A percentile compares a stretch with the other conserved stretches of the same genome.
phyloP scores from a whole-genome alignment of 2,797 vertebrate genomes.

The Pseudomugil gertrudae region DNA sequence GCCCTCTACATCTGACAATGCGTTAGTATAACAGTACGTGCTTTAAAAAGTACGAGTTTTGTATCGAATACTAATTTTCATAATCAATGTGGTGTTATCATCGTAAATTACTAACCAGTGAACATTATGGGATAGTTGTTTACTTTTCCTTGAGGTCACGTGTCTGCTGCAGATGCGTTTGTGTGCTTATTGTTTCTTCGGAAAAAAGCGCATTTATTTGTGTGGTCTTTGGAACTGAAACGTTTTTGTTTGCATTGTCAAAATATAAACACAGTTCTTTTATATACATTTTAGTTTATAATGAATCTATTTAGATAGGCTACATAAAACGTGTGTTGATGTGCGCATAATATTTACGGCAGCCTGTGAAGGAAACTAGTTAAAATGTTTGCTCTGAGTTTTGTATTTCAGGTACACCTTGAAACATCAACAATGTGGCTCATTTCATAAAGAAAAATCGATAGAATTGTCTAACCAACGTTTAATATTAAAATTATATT shows the following conservation, averaged over 20 bases:
- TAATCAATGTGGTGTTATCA: neutral
- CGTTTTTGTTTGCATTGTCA: neutral
- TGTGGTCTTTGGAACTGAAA: neutral
- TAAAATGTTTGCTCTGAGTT: accelerated
- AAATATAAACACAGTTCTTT: neutral
- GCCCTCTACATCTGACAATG: neutral
- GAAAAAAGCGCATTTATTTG: neutral
- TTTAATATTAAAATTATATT: neutral
- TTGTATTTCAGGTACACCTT: slow-evolving; percentile 26
- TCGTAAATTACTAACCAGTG: neutral
- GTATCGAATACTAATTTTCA: neutral
- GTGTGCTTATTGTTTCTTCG: neutral
- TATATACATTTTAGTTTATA: neutral
- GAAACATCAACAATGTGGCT: accelerated
- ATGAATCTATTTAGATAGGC: neutral
- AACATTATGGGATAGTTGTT: too few relatives aligned
- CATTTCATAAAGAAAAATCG: accelerated
- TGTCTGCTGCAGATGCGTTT: neutral
- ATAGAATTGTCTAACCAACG: neutral
- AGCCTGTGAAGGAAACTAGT: neutral
- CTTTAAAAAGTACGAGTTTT: neutral
- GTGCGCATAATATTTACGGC: neutral
- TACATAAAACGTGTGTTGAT: neutral
- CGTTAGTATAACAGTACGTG: neutral
- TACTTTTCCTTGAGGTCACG: too few relatives aligned